Evolutionary conservation across 2,888 invertebrate genomes (phyloP).

Genomic region (Tachina fera): DNA sequence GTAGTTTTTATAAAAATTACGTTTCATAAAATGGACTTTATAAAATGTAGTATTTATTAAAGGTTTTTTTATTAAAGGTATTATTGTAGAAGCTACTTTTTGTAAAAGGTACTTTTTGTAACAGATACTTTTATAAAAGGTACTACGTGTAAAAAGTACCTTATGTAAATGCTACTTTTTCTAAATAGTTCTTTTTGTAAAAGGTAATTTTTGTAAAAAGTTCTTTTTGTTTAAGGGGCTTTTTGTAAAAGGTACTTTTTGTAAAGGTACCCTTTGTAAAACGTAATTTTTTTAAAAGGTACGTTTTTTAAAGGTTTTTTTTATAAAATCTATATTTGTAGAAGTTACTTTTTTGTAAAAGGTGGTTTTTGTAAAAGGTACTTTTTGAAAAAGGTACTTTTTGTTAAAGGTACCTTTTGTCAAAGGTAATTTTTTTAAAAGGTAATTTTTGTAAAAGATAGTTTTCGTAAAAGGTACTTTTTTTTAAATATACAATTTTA

Average conservation of each 20-base stretch:
- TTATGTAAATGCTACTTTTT: neutral
- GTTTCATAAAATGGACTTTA: too few species aligned
- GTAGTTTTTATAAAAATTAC: neutral
- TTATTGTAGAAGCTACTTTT: neutral
- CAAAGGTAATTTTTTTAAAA: neutral
- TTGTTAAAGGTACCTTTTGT: neutral
- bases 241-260: neutral
- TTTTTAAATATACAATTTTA: neutral
- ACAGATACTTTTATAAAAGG: neutral
- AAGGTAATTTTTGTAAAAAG: neutral
- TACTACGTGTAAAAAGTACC: neutral
- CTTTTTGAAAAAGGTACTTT: neutral
- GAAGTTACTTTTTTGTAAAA: neutral
- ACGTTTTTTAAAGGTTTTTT: neutral
- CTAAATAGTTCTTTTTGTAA: neutral
- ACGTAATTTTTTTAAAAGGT: neutral
- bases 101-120: neutral
- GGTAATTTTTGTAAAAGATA: neutral
- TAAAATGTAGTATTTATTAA: too few species aligned
- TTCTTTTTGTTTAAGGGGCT: neutral
- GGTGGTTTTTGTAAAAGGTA: neutral
- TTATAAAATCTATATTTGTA: neutral
- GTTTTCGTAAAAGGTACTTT: neutral
- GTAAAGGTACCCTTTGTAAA: neutral
- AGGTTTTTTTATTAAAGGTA: neutral